Base-by-base conservation (phyloP, 2,113 vertebrate species). In the Dinomys branickii region DNA sequence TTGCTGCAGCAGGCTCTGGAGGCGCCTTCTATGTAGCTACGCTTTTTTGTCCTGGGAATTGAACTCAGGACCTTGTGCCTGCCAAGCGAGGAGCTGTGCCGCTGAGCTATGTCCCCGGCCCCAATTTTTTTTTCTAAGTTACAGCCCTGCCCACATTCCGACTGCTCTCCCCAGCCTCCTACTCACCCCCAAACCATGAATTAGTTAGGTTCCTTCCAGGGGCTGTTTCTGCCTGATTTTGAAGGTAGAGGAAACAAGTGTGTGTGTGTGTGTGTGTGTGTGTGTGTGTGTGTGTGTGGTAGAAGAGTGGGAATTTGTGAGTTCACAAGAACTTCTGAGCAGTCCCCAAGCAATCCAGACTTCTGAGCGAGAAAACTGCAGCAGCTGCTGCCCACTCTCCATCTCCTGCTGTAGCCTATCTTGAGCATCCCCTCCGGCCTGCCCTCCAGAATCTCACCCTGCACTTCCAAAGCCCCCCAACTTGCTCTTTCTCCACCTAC, bases 361-460 rank as follows among this genome's bases (percentile, higher is more conserved):
- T 38, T 38, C n/a, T 30, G 22, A 75, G 24, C 8, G 3, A 59
- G 77, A 75, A 61, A 85, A 33, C 7, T 7, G 1, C 0, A 0
- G 3, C 50, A 4, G 12, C 41, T 30, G 4, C 59, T 33, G 84
- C 9, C 16, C 1, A 0, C 2, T 38, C 28, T 59, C 24, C 0
- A 6, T 35, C 22, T 8, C 5, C 11, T 28, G 26, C 12, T 1
- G 14, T 14, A 9, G 0, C 6, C 7, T 13, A 17, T 71, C 41
- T 1, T 0, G n/a, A 90, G 9, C 12, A 33, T 9, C 41, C 14
- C 9, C 16, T 4, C 3, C 0, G 4, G 54, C 5, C 30, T n/a
- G 35, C 22, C 4, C 5, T 56, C 22, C 13, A 20, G 35, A 3
- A 8, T 65, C 47, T 20, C 4, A 52, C 6, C 22, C 26, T 7